Evolutionary conservation across 1,140 invertebrate genomes (phyloP).

Genomic region (Triops longicaudatus): DNA sequence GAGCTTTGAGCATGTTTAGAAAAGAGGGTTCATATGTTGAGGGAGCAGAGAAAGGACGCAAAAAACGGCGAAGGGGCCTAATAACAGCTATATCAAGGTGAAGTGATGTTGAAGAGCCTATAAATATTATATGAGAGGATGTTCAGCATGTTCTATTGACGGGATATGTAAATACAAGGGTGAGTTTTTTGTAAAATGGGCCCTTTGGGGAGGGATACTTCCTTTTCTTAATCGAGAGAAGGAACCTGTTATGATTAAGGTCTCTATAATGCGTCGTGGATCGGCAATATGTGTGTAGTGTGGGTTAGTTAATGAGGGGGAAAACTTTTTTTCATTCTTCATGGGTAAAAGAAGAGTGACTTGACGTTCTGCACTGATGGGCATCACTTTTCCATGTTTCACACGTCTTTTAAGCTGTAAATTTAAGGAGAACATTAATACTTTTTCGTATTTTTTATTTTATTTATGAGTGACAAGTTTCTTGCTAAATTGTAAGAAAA

Average conservation of each 20-base stretch:
- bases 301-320: too few species aligned
- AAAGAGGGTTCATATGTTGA: background rate
- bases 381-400: constrained; percentile 7
- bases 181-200: background rate
- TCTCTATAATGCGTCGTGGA: background rate
- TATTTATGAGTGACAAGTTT: too few species aligned
- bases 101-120: background rate
- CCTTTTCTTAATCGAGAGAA: too few species aligned
- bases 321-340: too few species aligned
- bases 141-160: constrained; percentile 11
- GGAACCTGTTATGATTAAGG: background rate
- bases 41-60: background rate
- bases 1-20: background rate
- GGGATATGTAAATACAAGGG: constrained; percentile 3
- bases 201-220: too few species aligned
- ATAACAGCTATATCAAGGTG: background rate
- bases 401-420: background rate
- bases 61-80: background rate
- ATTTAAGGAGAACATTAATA: background rate
- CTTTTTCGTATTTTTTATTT: background rate
- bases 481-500: background rate
- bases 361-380: constrained; percentile 10
- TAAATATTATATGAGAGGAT: constrained; percentile 8
- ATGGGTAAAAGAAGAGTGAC: background rate
- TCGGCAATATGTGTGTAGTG: background rate